Base-by-base conservation (phyloP, 2,797 vertebrate species). In the Pseudotriccus pelzelni region DNA sequence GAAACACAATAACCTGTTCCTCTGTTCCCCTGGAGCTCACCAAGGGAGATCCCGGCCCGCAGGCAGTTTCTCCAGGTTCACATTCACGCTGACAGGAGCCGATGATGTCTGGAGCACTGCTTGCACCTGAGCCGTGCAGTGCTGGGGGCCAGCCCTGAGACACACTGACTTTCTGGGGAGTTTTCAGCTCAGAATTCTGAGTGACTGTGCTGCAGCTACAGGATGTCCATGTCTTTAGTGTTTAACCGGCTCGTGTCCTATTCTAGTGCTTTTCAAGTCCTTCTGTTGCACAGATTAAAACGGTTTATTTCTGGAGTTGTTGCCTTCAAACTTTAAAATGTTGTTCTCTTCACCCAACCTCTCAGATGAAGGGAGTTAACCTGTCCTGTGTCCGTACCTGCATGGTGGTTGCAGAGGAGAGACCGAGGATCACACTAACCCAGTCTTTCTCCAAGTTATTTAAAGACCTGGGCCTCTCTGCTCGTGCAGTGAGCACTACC, bases 391-490 rank as follows among this genome's bases (percentile, higher is more conserved):
- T 99, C 82, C 98, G 99, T 5, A 99, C 99, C 0, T 99, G 99
- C 96, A 99, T 99, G 99, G 99, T 99, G 97, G 99, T 99, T 7
- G 99, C 99, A 1, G 99, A 99, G 98, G 99, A 99, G 96, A 97
- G 99, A 56, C 99, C 99, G 0, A 98, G 99, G 72, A 99, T 99
- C 36, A 87, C 98, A 0, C 97, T 99, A 64, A 99, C 99, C 1
- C 99, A 99, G 96, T 99, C 99, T 56, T 99, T 99, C 98, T 99
- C 99, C 5, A 99, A 99, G 98, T 98, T 99, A 66, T 99, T 99
- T 98, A 99, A 99, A 93, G 99, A 99, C 97, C 94, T 99, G 97
- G 99, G 99, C n/a, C 98, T 99, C 25, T 99, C 99, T 3, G 97
- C 98, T 0, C 98, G 99, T 1, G 99, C 99, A 1, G 99, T 99